A percentile compares a stretch with the other conserved stretches of the same genome.
These are phyloP conservation scores for Drosophila ustulata DNA, from an alignment of 2,888 invertebrate species.

Conservation along the genomic window DNA sequence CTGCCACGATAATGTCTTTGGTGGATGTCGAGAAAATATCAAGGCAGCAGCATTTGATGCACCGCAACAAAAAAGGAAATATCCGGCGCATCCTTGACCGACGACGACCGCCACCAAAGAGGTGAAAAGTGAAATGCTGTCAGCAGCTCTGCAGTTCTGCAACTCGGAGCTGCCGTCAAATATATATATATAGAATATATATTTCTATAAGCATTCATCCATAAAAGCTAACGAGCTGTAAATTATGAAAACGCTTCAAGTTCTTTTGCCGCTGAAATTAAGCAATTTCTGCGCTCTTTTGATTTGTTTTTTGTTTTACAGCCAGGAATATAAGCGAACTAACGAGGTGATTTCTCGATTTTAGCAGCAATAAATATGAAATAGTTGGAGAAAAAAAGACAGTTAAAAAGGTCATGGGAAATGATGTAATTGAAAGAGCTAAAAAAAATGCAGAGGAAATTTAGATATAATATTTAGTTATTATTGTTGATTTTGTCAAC, in stretches of 20 bases:
- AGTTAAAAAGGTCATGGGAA: background rate
- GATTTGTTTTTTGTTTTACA: background rate
- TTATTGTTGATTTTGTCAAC: background rate
- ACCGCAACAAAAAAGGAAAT: conserved; percentile 47
- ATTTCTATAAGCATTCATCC: conserved; percentile 50
- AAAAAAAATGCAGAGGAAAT: background rate
- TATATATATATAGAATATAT: conserved; percentile 26
- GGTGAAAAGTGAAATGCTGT: conserved; percentile 78
- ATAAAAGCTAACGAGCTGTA: conserved; percentile 78
- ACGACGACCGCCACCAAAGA: conserved; percentile 29
- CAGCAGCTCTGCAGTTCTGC: conserved; percentile 28
- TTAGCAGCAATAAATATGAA: background rate
- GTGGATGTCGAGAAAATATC: conserved; percentile 14
- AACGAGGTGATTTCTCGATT: conserved; percentile 31
- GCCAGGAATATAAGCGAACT: conserved; percentile 5
- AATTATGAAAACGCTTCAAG: conserved; percentile 63
- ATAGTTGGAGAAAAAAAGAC: background rate
- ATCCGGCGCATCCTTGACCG: conserved; percentile 61
- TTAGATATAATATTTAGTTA: background rate
- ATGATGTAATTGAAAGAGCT: background rate
- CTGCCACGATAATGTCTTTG: conserved; percentile 41
- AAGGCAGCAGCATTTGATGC: conserved; percentile 50
- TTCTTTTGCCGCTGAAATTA: conserved; percentile 16
- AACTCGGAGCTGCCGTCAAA: conserved; percentile 41
- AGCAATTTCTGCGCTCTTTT: conserved; percentile 11